phyloP scores from a whole-genome alignment of 2,113 vertebrate species.

The Lophura nycthemera region DNA sequence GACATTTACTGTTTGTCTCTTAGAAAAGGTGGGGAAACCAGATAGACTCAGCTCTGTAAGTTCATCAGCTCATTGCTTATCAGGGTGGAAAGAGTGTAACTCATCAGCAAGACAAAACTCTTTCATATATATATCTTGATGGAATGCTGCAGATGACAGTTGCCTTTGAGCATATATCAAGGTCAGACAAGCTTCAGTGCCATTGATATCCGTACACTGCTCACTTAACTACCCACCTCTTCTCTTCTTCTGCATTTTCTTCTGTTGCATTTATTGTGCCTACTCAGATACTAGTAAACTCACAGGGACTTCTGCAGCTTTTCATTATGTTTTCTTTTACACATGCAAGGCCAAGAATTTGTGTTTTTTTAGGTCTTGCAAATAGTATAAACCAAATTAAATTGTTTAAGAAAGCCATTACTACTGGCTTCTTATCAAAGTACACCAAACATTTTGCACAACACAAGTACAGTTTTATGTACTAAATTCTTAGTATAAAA shows the following conservation, averaged over 20 bases:
- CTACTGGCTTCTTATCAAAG: conserved; percentile 35
- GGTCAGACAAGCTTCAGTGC: not conserved
- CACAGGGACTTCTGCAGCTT: not conserved
- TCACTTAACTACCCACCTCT: not conserved
- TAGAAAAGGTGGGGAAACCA: not conserved
- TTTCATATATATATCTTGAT: not conserved
- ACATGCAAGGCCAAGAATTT: not conserved
- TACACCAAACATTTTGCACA: conserved; percentile 26
- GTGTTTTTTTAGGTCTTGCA: not conserved
- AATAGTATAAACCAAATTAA: not conserved
- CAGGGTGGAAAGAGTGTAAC: not conserved
- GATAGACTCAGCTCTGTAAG: not conserved
- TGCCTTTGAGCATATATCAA: not conserved
- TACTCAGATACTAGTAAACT: not conserved
- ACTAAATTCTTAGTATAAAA: conserved; percentile 32
- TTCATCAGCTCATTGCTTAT: not conserved
- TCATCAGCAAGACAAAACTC: not conserved
- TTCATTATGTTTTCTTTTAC: conserved; percentile 12
- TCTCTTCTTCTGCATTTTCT: not conserved
- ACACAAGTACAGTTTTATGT: not conserved
- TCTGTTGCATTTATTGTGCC: not conserved
- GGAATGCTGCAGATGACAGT: not conserved
- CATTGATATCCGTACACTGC: not conserved
- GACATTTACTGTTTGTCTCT: not conserved
- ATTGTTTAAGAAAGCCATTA: conserved; percentile 31